Evolutionary conservation across 2,797 vertebrate genomes (phyloP), one percentile per base, ranked within the genome.

Genomic region (Chloroceryle inda): DNA sequence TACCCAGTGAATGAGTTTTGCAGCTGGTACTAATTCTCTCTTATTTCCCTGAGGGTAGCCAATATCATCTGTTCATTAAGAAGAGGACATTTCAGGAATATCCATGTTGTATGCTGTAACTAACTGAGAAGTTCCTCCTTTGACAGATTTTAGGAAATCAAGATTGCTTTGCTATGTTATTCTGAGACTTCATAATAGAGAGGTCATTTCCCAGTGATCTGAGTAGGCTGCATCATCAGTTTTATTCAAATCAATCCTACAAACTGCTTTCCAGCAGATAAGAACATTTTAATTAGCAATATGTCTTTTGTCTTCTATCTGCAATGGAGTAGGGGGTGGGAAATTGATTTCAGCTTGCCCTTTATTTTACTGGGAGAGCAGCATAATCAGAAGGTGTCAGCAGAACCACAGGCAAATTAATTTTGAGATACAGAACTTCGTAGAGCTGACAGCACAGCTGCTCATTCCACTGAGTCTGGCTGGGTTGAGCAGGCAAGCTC

Each of bases 1-100:
- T 91, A 86, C 66, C 91, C 94, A 85, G 9, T 95, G 97, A 97
- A 98, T 98, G 89, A 85, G 24, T 96, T 98, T 94, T 96, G 97
- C 97, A 98, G 98, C 97, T 98, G 98, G 94, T 92, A 92, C 72
- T 93, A 93, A 97, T 95, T 97, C 96, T 97, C 93, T 96, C 93
- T 94, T 97, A 95, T 98, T 98, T 97, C 95, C 92, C 22, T 16
- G 92, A 97, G 96, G 97, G 97, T 97, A 97, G 96, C 96, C 92
- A 95, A 94, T 97, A 97, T 97, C 97, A 98, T 97, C 97, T 98
- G 97, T 96, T 97, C 95, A 96, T 97, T 97, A 97, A 94, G 63
- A 93, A 95, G 92, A 97, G 95, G 92, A 94, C 74, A 66, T 96
- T 98, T 97, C 96, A 96, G 96, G 94, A 96, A 89, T 94, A 96